phyloP scores from a whole-genome alignment of 2,797 vertebrate genomes.

The Intellagama lesueurii region DNA sequence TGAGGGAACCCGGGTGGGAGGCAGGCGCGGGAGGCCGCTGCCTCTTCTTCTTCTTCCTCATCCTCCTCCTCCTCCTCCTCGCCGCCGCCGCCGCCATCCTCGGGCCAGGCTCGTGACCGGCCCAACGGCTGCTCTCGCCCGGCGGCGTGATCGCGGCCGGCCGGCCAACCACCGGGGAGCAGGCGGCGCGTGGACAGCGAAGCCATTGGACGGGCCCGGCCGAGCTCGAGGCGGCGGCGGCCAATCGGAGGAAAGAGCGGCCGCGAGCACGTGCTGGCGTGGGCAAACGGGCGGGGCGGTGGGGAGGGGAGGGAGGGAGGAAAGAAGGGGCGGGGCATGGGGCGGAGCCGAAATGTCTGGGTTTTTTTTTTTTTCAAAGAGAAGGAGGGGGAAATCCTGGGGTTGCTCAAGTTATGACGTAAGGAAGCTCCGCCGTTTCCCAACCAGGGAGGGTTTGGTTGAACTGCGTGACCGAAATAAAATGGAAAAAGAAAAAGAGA shows the following conservation, averaged over 20 bases:
- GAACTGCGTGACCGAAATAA: too few relatives aligned
- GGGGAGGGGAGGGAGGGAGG: neutral
- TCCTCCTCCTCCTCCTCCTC: neutral
- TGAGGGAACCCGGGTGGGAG: neutral
- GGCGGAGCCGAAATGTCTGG: neutral
- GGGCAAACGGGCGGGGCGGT: constrained; percentile 65
- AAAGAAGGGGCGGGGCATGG: neutral
- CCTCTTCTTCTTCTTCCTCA: too few relatives aligned
- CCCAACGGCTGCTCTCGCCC: neutral
- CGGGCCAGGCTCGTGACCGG: neutral
- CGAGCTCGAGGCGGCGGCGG: fast-evolving
- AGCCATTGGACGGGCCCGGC: constrained; percentile 62
- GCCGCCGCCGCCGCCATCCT: neutral
- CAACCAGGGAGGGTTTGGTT: too few relatives aligned
- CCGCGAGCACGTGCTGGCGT: constrained; percentile 78
- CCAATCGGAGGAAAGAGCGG: constrained; percentile 69
- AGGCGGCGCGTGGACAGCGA: constrained; percentile 68
- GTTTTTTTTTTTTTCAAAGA: too few relatives aligned
- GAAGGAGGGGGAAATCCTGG: too few relatives aligned
- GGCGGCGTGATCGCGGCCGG: constrained; percentile 6
- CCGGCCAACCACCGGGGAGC: constrained; percentile 59
- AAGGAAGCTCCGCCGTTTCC: too few relatives aligned
- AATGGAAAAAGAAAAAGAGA: too few relatives aligned
- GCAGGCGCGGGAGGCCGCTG: fast-evolving
- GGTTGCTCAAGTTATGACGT: too few relatives aligned